Conservation (phyloP, 2,113 vertebrate genomes). For the Rhineura floridana region DNA sequence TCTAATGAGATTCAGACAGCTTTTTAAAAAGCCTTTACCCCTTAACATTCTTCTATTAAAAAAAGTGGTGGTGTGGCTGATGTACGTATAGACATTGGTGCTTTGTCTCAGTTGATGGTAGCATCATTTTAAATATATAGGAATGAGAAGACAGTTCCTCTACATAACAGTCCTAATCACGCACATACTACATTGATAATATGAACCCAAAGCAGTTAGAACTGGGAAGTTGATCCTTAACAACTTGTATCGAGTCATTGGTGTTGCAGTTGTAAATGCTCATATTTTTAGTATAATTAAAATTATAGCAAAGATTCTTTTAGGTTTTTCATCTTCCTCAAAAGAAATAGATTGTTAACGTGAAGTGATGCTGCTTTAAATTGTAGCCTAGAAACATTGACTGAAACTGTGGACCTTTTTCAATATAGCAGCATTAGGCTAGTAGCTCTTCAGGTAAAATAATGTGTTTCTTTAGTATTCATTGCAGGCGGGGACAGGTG, state of each 20-base stretch:
- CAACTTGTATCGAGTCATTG: background rate
- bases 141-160: background rate
- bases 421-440: background rate
- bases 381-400: background rate
- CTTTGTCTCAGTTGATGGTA: background rate
- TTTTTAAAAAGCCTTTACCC: background rate
- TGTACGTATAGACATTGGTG: background rate
- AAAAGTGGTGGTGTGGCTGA: background rate
- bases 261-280: conserved; percentile 17
- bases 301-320: background rate
- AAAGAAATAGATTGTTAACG: background rate
- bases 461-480: background rate
- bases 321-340: background rate
- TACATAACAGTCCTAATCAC: background rate
- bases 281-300: background rate
- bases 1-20: background rate
- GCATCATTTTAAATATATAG: conserved; percentile 3
- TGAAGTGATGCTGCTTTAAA: background rate
- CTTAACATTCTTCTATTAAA: background rate
- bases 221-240: background rate
- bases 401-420: background rate
- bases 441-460: background rate
- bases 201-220: accelerated
- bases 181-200: background rate
- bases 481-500: background rate